Conservation (phyloP, 2,113 vertebrate species). For the Panthera leo region DNA sequence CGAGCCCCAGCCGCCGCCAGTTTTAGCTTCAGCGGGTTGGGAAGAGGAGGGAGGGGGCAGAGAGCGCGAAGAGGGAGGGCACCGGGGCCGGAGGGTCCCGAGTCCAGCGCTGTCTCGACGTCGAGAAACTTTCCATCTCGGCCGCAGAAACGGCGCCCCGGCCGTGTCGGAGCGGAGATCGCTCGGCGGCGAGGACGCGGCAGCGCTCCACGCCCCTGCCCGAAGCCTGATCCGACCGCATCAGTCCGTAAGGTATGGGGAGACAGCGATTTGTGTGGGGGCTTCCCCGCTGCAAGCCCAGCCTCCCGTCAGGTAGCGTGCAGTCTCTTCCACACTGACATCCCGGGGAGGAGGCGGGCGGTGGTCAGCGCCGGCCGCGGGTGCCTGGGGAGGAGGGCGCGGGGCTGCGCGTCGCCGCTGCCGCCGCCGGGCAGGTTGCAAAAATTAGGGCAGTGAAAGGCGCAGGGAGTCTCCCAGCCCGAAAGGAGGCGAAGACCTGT, state of each 20-base stretch:
- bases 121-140: slow-evolving; percentile 64
- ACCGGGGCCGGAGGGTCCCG: slow-evolving; percentile 35
- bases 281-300: background rate
- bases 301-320: background rate
- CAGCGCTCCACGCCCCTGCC: slow-evolving; percentile 38
- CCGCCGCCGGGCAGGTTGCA: slow-evolving; percentile 40
- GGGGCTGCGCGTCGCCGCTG: background rate
- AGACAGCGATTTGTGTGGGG: background rate
- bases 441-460: background rate
- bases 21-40: slow-evolving; percentile 27
- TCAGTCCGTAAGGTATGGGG: slow-evolving; percentile 34
- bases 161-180: background rate
- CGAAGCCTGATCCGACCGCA: slow-evolving; percentile 9
- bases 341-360: background rate
- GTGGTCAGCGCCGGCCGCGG: background rate
- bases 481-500: slow-evolving; percentile 61
- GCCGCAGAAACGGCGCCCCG: background rate
- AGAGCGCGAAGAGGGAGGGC: slow-evolving; percentile 17
- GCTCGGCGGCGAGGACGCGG: background rate
- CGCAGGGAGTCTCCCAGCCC: background rate
- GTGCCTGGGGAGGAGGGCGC: background rate
- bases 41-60: slow-evolving; percentile 23
- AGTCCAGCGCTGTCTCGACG: background rate
- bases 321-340: background rate
- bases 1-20: slow-evolving; percentile 41